A percentile compares a stretch with the other conserved stretches of the same genome.
These are phyloP conservation scores for Rhinoptilus africanus DNA, from an alignment of 2,113 vertebrate species.

Conservation along the genomic window DNA sequence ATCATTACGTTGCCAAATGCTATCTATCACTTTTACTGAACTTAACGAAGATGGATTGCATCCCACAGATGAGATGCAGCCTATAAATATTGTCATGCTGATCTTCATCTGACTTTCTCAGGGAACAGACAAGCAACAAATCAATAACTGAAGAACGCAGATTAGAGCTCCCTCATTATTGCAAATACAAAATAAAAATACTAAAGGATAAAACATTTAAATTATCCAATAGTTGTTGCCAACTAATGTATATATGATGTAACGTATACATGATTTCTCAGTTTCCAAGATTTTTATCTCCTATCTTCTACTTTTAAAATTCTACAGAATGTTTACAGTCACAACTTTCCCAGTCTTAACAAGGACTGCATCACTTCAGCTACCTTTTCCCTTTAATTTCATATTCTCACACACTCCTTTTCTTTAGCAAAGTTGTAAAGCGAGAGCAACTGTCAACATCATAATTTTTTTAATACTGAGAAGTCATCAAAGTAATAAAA, in stretches of 20 bases:
- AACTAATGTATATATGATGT: background rate
- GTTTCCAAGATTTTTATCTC: background rate
- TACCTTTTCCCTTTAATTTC: background rate
- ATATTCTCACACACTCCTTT: background rate
- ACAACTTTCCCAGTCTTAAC: background rate
- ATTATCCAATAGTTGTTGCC: background rate
- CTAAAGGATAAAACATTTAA: background rate
- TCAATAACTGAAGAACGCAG: constrained; percentile 71
- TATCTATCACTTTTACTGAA: constrained; percentile 84
- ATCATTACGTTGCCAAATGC: constrained; percentile 82
- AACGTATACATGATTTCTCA: background rate
- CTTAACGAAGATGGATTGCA: constrained; percentile 83
- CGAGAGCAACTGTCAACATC: background rate
- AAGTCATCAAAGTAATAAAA: constrained; percentile 3
- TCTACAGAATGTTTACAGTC: background rate
- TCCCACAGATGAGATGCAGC: constrained; percentile 73
- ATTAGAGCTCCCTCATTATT: constrained; percentile 33
- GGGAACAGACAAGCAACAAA: constrained; percentile 70
- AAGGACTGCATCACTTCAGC: background rate
- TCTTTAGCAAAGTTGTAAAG: background rate
- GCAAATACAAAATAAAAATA: background rate
- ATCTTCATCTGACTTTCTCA: constrained; percentile 82
- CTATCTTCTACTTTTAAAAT: background rate
- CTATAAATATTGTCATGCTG: constrained; percentile 79
- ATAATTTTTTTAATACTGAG: background rate